A percentile compares a stretch with the other conserved stretches of the same genome.
phyloP scores from a whole-genome alignment of 2,797 vertebrate genomes.

The Heteromormyrus szaboi region DNA sequence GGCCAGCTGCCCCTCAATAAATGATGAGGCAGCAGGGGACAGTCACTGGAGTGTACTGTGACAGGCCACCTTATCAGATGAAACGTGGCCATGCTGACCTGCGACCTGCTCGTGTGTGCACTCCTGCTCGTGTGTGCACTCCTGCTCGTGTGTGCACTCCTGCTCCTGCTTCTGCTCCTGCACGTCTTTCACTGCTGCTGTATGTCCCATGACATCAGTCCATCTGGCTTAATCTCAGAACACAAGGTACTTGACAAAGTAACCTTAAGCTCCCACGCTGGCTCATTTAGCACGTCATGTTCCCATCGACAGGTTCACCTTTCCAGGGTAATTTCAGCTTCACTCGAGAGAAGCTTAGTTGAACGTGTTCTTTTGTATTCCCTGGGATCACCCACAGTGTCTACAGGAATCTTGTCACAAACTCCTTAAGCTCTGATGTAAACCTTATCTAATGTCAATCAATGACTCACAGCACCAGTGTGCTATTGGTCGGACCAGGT shows the following conservation, averaged over 20 bases:
- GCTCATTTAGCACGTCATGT: background rate
- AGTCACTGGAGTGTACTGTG: constrained; percentile 1
- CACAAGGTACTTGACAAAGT: background rate
- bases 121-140: too few relatives aligned
- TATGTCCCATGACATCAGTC: constrained; percentile 2
- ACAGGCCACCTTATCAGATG: background rate
- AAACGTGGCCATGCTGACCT: background rate
- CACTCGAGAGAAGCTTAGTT: background rate
- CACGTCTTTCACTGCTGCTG: background rate
- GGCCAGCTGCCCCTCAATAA: background rate
- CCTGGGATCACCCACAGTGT: background rate
- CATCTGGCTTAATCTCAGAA: background rate
- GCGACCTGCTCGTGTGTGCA: background rate
- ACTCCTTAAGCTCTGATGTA: background rate
- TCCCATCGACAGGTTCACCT: background rate
- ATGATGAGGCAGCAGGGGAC: background rate
- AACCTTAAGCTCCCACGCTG: background rate
- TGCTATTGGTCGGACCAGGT: background rate
- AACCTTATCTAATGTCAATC: background rate
- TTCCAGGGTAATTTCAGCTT: background rate
- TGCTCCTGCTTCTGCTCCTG: background rate
- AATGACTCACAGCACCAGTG: background rate
- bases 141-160: too few relatives aligned
- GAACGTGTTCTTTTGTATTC: background rate
- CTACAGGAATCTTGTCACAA: background rate